These are phyloP conservation scores for Tinea pellionella DNA, from an alignment of 2,888 invertebrate species.

Conservation along the genomic window DNA sequence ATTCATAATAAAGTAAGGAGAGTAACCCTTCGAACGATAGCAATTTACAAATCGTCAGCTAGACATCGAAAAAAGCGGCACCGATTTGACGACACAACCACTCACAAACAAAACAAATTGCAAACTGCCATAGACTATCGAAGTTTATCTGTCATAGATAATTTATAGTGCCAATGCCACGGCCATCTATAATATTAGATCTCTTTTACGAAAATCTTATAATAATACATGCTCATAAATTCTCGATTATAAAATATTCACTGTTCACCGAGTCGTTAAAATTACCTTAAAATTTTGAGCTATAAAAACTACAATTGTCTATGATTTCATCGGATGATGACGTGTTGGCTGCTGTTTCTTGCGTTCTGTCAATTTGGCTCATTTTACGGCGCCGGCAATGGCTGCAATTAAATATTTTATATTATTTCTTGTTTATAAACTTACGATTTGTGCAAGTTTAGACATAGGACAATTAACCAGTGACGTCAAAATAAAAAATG, in stretches of 20 bases:
- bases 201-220: too few relatives aligned
- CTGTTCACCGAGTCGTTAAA: too few relatives aligned
- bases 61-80: background rate
- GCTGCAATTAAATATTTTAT: slow-evolving; percentile 41
- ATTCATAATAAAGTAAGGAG: background rate
- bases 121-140: background rate
- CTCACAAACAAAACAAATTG: background rate
- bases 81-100: background rate
- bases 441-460: slow-evolving; percentile 36
- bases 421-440: slow-evolving; percentile 40
- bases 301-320: too few relatives aligned
- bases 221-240: too few relatives aligned
- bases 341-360: background rate
- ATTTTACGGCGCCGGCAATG: slow-evolving; percentile 42
- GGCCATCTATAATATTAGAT: too few relatives aligned
- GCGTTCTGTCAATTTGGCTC: background rate
- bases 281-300: too few relatives aligned
- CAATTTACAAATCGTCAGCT: background rate
- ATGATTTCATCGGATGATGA: background rate
- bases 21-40: background rate
- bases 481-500: slow-evolving; percentile 78
- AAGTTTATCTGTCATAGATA: background rate
- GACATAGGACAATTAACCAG: slow-evolving; percentile 60
- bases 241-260: too few relatives aligned
- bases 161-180: too few relatives aligned